Base-by-base conservation (phyloP, 2,888 invertebrate species). In the Melikaiella ostensackeni region DNA sequence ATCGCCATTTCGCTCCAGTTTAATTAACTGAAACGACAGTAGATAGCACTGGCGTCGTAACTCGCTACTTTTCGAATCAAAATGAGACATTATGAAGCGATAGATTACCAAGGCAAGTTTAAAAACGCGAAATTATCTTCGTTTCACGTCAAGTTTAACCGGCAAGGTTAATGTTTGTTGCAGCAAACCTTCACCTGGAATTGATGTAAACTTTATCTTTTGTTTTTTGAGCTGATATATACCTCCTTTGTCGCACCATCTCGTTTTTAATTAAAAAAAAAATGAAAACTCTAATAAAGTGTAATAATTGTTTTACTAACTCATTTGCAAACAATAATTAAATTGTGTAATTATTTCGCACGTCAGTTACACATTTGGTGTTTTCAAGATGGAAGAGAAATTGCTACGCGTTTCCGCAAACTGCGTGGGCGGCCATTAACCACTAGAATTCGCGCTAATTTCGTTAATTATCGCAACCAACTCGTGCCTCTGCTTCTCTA, bases 391-490 rank as follows among this genome's bases (percentile, higher is more conserved):
- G 35, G n/a, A 63, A 63, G 63, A 75, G 79, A 77, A 84, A 81
- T 83, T 84, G 16, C 79, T 79, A 81, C 81, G 82, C 81, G 79
- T 80, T 80, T 76, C 77, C 76, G 79, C 64, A 50, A 42, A 30
- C 30, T 27, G 57, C 35, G 42, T 66, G 46, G 38, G 77, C 74
- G 73, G 80, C 80, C 75, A 79, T 79, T 82, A 79, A 66, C 75
- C 35, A 35, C 21, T 63, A 63, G 63, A 64, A 38, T 64, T 64
- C 42, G 38, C 42, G 76, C 79, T 87, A 83, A 87, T 87, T 88
- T 85, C 77, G 79, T 86, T 88, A 84, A 89, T 88, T 87, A 85
- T 75, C 78, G 76, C 80, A 82, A 84, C 82, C 82, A 85, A 82
- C 81, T 77, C 77, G 74, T 73, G 21, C 16, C 42, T 24, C 24